Conservation (phyloP, 2,797 vertebrate genomes). For the Chelidonichthys spinosus region DNA sequence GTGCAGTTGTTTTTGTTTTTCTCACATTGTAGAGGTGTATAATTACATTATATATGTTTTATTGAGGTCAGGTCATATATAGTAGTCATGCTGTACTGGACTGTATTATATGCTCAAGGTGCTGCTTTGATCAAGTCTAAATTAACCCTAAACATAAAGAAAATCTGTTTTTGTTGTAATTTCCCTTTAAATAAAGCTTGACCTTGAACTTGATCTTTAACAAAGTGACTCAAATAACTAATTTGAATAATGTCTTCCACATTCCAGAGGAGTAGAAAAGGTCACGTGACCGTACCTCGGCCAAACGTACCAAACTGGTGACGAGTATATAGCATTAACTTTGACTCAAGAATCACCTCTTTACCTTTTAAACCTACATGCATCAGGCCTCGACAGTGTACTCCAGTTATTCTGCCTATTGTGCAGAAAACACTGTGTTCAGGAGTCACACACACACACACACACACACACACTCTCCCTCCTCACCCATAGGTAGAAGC, state of each 20-base stretch:
- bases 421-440: background rate
- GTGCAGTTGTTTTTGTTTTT: background rate
- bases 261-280: background rate
- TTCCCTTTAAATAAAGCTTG: background rate
- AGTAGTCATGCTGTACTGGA: background rate
- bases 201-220: background rate
- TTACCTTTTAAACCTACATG: background rate
- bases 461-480: slow-evolving; percentile 1
- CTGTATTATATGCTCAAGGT: background rate
- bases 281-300: background rate
- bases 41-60: background rate
- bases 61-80: background rate
- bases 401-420: background rate
- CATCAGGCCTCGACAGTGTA: background rate
- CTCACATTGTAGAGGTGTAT: background rate
- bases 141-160: background rate
- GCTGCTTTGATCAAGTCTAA: background rate
- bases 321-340: background rate
- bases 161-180: background rate
- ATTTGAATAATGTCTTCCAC: background rate
- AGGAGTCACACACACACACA: slow-evolving; percentile 4
- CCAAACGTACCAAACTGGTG: slow-evolving; percentile 2
- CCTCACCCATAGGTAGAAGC: slow-evolving; percentile 87
- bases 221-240: background rate
- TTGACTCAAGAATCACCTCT: background rate